Percentiles rank a stretch among this genome's conserved stretches.
These are phyloP conservation scores for Ophthalmolycus amberensis DNA, from an alignment of 2,113 vertebrate species.

Conservation along the genomic window DNA sequence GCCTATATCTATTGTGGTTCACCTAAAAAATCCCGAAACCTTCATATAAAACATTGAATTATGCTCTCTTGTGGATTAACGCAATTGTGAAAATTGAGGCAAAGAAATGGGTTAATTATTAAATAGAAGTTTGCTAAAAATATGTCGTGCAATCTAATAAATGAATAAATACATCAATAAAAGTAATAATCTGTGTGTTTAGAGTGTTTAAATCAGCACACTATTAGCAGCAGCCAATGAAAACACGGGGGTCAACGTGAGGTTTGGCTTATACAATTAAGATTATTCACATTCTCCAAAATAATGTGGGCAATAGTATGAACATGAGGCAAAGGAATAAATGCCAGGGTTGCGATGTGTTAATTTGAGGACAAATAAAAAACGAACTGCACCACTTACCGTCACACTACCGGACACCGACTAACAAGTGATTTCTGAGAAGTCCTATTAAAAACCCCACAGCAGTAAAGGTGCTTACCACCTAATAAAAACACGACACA, in stretches of 20 bases:
- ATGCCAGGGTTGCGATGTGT: background rate
- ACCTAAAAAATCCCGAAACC: background rate
- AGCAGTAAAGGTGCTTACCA: background rate
- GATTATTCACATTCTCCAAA: background rate
- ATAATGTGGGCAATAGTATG: background rate
- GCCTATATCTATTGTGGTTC: background rate
- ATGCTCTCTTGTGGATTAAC: background rate
- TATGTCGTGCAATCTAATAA: background rate
- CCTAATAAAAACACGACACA: constrained; percentile 15
- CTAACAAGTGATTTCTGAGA: constrained; percentile 18
- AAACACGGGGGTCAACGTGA: background rate
- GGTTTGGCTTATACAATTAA: background rate
- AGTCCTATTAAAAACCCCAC: background rate
- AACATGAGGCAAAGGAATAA: background rate
- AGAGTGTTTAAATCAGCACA: background rate
- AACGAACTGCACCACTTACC: background rate
- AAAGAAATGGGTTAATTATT: background rate
- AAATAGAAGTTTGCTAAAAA: background rate
- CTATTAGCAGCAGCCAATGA: background rate
- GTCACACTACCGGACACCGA: background rate
- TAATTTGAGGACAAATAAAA: background rate
- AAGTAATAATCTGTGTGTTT: background rate
- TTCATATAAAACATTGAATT: background rate
- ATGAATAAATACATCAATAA: background rate
- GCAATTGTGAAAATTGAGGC: no score